These are phyloP conservation scores for Panulirus ornatus DNA, from an alignment of 1,140 invertebrate genomes.

Conservation along the genomic window DNA sequence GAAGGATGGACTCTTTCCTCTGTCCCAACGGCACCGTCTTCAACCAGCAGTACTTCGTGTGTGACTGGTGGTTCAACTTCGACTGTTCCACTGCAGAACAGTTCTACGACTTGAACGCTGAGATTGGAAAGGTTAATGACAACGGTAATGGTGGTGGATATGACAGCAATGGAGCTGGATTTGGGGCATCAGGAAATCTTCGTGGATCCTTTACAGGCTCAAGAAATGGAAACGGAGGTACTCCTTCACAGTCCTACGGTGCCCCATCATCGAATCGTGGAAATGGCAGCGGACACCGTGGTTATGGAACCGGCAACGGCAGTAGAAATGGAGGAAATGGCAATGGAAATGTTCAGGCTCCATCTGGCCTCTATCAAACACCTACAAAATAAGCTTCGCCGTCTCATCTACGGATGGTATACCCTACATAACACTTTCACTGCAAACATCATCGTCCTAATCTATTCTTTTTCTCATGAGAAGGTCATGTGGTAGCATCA, in stretches of 20 bases:
- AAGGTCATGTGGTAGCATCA: too few species aligned
- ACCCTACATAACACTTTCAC: too few species aligned
- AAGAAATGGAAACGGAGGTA: constrained; percentile 13
- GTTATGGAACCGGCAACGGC: constrained; percentile 12
- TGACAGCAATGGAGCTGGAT: background rate
- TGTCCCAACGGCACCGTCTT: constrained; percentile 79
- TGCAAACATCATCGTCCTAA: too few species aligned
- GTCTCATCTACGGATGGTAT: too few species aligned
- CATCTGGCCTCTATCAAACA: constrained; percentile 19
- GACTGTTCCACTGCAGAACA: constrained; percentile 77
- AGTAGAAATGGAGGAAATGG: constrained; percentile 26
- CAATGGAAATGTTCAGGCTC: constrained; percentile 25
- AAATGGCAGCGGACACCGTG: background rate
- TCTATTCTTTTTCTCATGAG: too few species aligned
- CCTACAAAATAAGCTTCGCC: constrained; percentile 41
- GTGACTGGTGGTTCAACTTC: constrained; percentile 78
- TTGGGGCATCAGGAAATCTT: background rate
- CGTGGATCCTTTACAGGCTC: background rate
- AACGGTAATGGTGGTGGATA: constrained; percentile 20
- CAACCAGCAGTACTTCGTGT: constrained; percentile 78
- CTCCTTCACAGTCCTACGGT: constrained; percentile 1
- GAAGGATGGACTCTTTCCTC: constrained; percentile 77
- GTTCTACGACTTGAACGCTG: constrained; percentile 79
- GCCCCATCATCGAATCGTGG: background rate
- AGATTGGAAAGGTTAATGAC: constrained; percentile 57